Conservation (phyloP, 2,888 invertebrate species). For the Lasioglossum marginatum region DNA sequence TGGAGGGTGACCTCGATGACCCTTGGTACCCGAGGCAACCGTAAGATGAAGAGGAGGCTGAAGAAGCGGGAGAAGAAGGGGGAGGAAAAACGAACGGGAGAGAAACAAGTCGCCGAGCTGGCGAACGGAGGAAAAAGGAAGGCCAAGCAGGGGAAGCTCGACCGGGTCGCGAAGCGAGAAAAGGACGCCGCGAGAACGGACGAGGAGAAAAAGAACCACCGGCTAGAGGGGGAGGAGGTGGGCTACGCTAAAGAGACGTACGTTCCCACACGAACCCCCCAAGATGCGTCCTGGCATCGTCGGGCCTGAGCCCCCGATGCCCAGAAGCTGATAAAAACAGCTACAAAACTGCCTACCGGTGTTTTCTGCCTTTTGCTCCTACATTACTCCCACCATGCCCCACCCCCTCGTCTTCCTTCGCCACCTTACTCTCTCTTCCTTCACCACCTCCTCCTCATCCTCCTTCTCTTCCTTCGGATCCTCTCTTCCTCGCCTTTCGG, state of each 20-base stretch:
- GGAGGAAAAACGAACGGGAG: slow-evolving; percentile 59
- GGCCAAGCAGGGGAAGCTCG: slow-evolving; percentile 57
- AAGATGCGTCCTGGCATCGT: slow-evolving; percentile 83
- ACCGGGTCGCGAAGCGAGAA: slow-evolving; percentile 39
- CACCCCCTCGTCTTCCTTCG: slow-evolving; percentile 52
- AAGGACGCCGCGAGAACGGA: slow-evolving; percentile 45
- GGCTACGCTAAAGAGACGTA: slow-evolving; percentile 83
- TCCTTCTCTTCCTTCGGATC: slow-evolving; percentile 44
- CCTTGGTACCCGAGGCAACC: slow-evolving; percentile 77
- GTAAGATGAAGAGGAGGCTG: slow-evolving; percentile 66
- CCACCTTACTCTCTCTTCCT: slow-evolving; percentile 47
- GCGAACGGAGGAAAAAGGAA: slow-evolving; percentile 66
- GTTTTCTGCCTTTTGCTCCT: slow-evolving; percentile 75
- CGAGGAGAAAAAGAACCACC: slow-evolving; percentile 45
- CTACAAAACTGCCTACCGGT: slow-evolving; percentile 82
- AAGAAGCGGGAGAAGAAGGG: slow-evolving; percentile 50
- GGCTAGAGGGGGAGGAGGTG: slow-evolving; percentile 39
- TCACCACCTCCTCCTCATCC: slow-evolving; percentile 31
- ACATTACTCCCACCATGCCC: slow-evolving; percentile 66
- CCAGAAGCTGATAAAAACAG: slow-evolving; percentile 85
- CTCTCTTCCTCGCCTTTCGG: slow-evolving; percentile 51
- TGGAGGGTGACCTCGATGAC: slow-evolving; percentile 82
- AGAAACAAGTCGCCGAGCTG: slow-evolving; percentile 63
- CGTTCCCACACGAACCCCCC: slow-evolving; percentile 84
- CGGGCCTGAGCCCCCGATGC: slow-evolving; percentile 81